These are phyloP conservation scores for Trichosurus vulpecula DNA, from an alignment of 2,797 vertebrate species.

Conservation along the genomic window DNA sequence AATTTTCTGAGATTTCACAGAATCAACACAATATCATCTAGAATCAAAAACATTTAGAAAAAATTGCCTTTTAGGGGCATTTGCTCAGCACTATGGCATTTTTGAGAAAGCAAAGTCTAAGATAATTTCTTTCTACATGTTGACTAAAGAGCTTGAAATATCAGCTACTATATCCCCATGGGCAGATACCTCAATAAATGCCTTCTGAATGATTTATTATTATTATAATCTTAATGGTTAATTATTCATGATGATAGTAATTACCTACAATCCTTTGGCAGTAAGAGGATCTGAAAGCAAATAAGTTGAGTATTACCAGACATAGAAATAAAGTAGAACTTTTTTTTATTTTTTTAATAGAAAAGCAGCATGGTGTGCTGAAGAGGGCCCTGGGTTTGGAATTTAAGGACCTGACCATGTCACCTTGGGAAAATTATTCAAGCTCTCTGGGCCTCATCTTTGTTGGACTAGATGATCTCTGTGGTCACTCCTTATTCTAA, in stretches of 20 bases:
- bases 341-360: background rate
- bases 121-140: constrained; percentile 28
- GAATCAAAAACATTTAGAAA: background rate
- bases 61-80: background rate
- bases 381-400: background rate
- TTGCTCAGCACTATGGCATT: constrained; percentile 23
- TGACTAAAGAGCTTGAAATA: constrained; percentile 49
- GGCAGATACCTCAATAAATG: constrained; percentile 29
- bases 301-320: constrained; percentile 34
- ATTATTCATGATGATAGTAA: constrained; percentile 34
- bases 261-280: constrained; percentile 42
- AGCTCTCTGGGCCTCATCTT: background rate
- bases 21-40: background rate
- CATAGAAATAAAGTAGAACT: constrained; percentile 33
- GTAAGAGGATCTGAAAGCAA: constrained; percentile 28
- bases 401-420: background rate
- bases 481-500: background rate
- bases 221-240: constrained; percentile 53
- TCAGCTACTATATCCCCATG: constrained; percentile 17
- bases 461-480: background rate
- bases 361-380: background rate
- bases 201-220: constrained; percentile 51
- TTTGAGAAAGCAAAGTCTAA: constrained; percentile 39
- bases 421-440: constrained; percentile 18
- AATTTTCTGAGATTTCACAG: background rate